phyloP scores from a whole-genome alignment of 2,888 invertebrate genomes.

The Cerastis leucographa region DNA sequence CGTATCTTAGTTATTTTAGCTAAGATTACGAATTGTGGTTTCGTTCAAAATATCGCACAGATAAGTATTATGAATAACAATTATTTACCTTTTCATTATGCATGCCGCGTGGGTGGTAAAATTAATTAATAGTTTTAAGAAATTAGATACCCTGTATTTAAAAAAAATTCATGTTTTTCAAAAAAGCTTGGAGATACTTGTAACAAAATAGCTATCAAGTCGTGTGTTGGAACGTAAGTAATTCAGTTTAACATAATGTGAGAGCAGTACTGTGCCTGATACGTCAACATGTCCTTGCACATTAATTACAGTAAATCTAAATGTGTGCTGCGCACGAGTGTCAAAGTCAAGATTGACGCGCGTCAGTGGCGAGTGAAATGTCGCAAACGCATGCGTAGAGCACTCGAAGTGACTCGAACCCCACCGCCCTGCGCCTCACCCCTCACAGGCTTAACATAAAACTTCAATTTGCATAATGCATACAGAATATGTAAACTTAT shows the following conservation, averaged over 20 bases:
- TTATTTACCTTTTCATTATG: conserved; percentile 14
- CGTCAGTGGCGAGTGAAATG: conserved; percentile 79
- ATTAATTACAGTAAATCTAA: conserved; percentile 68
- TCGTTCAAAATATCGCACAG: conserved; percentile 32
- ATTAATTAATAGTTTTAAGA: conserved; percentile 15
- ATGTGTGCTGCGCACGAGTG: conserved; percentile 66
- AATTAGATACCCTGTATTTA: not conserved
- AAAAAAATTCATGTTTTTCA: not conserved
- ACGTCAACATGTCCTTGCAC: conserved; percentile 60
- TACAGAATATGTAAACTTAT: conserved; percentile 90
- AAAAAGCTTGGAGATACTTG: conserved; percentile 1
- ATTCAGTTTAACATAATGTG: conserved; percentile 52
- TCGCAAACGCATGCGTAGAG: conserved; percentile 70
- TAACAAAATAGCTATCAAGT: conserved; percentile 15
- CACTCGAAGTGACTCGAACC: conserved; percentile 54
- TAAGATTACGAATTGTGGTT: conserved; percentile 28
- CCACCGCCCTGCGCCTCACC: conserved; percentile 40
- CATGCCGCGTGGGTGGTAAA: not conserved
- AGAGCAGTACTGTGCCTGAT: conserved; percentile 54
- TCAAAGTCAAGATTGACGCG: conserved; percentile 74
- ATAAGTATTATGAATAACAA: conserved; percentile 18
- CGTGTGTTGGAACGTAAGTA: conserved; percentile 44
- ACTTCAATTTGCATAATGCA: conserved; percentile 90
- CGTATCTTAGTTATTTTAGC: conserved; percentile 40
- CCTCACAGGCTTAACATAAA: conserved; percentile 86